phyloP scores from a whole-genome alignment of 2,113 vertebrate genomes.

The Mastomys natalensis region DNA sequence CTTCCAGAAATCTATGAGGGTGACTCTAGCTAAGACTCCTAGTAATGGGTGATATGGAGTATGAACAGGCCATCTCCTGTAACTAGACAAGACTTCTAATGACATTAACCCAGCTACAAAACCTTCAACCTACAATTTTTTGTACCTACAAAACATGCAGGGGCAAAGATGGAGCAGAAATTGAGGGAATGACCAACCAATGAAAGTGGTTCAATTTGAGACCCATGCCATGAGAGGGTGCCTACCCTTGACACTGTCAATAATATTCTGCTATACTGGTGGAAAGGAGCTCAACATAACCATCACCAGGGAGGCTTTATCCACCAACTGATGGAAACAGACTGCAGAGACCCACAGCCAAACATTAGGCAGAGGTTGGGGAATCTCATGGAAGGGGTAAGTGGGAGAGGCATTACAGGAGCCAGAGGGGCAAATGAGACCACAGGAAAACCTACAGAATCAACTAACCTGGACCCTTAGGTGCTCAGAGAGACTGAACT shows the following conservation, averaged over 20 bases:
- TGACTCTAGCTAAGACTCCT: no score
- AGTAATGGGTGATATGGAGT: not conserved
- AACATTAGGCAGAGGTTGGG: not conserved
- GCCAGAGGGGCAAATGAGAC: not conserved
- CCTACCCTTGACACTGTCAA: no score
- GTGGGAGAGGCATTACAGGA: not conserved
- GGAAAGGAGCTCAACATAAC: no score
- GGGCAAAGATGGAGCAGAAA: not conserved
- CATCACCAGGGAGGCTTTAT: no score
- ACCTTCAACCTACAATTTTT: not conserved
- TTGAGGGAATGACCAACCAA: no score
- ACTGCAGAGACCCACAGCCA: no score
- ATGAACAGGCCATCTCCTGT: not conserved
- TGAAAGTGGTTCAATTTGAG: no score
- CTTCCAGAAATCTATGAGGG: no score
- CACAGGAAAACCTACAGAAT: not conserved
- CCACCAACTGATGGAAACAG: no score
- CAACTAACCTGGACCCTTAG: not conserved
- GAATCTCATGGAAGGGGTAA: not conserved
- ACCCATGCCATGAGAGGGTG: no score
- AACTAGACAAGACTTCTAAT: not conserved
- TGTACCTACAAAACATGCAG: not conserved
- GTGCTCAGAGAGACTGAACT: not conserved
- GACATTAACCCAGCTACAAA: not conserved
- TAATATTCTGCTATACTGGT: no score